Percentiles rank a stretch among this genome's conserved stretches.
Conservation (phyloP, 2,113 vertebrate genomes). For the Hirundichthys speculiger region DNA sequence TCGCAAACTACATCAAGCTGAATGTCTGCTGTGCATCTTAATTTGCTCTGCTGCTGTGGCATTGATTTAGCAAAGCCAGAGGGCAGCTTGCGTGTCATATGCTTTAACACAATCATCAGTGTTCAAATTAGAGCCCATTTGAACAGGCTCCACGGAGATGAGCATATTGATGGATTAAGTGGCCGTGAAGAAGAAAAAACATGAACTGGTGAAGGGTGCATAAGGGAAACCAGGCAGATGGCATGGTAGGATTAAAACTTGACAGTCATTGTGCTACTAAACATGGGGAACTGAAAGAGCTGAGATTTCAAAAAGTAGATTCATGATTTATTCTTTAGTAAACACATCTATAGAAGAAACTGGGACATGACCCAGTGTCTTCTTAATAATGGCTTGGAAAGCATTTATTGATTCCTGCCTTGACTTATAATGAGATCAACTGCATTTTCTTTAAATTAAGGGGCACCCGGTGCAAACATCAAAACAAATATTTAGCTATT, state of each 20-base stretch:
- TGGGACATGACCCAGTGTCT: constrained; percentile 3
- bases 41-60: constrained; percentile 32
- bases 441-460: not conserved
- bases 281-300: constrained; percentile 26
- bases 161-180: constrained; percentile 44
- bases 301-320: constrained; percentile 48
- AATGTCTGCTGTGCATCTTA: constrained; percentile 35
- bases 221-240: constrained; percentile 72
- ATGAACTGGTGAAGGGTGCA: constrained; percentile 39
- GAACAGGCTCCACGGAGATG: constrained; percentile 41
- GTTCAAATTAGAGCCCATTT: constrained; percentile 48
- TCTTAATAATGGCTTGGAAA: constrained; percentile 25
- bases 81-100: constrained; percentile 30
- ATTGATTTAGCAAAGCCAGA: constrained; percentile 35
- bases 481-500: not conserved
- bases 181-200: constrained; percentile 38
- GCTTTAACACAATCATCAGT: constrained; percentile 45
- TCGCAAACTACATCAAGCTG: constrained; percentile 28
- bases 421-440: too few species aligned
- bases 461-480: not conserved
- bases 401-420: constrained; percentile 15
- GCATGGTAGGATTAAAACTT: constrained; percentile 67
- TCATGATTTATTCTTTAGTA: constrained; percentile 47
- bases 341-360: constrained; percentile 50
- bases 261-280: constrained; percentile 42